Evolutionary conservation across 1,140 invertebrate genomes (phyloP), one percentile per base, ranked within the genome.

Genomic region (Drosophila eugracilis): DNA sequence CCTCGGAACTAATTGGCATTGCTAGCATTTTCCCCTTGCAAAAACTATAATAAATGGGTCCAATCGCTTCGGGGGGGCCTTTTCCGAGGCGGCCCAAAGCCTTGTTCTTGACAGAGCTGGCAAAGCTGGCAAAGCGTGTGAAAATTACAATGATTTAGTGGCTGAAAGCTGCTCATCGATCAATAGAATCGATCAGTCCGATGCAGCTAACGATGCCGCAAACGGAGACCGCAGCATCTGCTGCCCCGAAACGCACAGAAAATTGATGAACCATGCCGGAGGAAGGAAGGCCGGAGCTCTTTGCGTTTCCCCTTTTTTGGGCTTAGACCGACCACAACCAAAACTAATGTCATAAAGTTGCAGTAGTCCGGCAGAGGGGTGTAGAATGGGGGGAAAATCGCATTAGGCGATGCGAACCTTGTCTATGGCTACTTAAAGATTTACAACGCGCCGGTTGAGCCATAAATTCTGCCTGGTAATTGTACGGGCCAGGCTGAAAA

Each of bases 301-400:
- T n/a, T 14, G 22, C 14, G 22, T 17, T 34, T 22, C 9, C 17
- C 37, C 28, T 5, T 10, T 5, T 10, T n/a, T 5, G 21, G n/a
- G 17, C 21, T 24, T 22, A 22, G n/a, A n/a, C n/a, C n/a, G n/a
- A 74, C 69, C 70, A 52, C 57, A 47, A 54, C 70, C 70, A 74
- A 74, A 74, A 63, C 70, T 62, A 74, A 74, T 74, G 70, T 74
- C 70, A 74, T 74, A 74, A 74, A 74, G 48, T 74, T 74, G 71
- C 66, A 70, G 63, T 70, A 55, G 66, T 47, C 30, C n/a, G 17
- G 39, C 6, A 3, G 36, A 17, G n/a, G 5, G 37, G 4, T 3
- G 37, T 1, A 10, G 26, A 24, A 26, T 21, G 63, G 34, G 63
- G 69, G 39, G 14, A 36, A 58, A 72, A 72, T 72, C 67, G 69